Conservation (phyloP, 2,797 vertebrate genomes). For the Bufotes viridis region DNA sequence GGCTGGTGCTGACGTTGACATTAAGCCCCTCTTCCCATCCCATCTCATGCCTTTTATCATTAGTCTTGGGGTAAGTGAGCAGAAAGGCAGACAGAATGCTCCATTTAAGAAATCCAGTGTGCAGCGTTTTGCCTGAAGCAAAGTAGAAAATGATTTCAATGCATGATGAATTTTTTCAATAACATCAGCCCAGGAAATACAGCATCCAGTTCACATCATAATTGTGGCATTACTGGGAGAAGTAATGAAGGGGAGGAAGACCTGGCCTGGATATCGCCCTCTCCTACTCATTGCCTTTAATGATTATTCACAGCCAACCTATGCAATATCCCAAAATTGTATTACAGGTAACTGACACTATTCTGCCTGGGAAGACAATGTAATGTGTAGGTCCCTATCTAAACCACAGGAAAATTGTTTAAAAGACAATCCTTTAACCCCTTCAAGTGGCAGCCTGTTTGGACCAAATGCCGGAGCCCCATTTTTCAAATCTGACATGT, state of each 20-base stretch:
- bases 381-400: not conserved
- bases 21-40: constrained; percentile 41
- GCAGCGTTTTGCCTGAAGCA: constrained; percentile 68
- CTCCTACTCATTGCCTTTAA: constrained; percentile 20
- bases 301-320: constrained; percentile 11
- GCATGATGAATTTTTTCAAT: constrained; percentile 76
- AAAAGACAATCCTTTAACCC: not conserved
- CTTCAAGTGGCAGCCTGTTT: no score
- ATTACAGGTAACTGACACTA: not conserved
- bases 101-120: constrained; percentile 55
- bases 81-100: constrained; percentile 66
- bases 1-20: constrained; percentile 42
- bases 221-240: constrained; percentile 33
- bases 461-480: no score
- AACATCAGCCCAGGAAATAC: constrained; percentile 68
- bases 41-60: constrained; percentile 49
- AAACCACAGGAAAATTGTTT: not conserved
- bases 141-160: constrained; percentile 55
- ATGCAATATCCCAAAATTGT: not conserved
- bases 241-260: constrained; percentile 42
- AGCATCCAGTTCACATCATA: constrained; percentile 59
- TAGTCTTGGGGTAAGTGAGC: constrained; percentile 70
- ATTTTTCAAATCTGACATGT: no score
- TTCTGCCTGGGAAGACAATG: not conserved
- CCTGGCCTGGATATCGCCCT: not conserved